phyloP scores from a whole-genome alignment of 2,797 vertebrate species.

The Rhodeus uyekii region DNA sequence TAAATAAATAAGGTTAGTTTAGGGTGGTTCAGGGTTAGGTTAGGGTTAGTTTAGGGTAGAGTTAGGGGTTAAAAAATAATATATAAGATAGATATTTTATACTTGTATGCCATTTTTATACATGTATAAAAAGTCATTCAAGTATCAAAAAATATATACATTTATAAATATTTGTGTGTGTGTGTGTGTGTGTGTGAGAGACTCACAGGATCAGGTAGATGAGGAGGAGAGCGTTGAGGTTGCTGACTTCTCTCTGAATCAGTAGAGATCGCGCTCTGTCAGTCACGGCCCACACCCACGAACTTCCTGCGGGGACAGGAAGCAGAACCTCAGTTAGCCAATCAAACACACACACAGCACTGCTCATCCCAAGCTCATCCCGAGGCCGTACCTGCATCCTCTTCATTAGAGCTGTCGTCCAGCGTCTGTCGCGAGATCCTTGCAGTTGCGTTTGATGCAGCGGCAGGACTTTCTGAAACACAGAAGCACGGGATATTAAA shows the following conservation, averaged over 20 bases:
- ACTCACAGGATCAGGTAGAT: conserved; percentile 87
- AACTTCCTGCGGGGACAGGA: conserved; percentile 61
- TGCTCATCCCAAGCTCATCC: too few species aligned
- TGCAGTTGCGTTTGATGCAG: conserved; percentile 48
- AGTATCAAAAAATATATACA: too few species aligned
- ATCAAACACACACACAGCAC: too few species aligned
- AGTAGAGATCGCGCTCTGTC: conserved; percentile 70
- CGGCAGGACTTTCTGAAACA: conserved; percentile 62
- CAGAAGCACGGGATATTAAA: too few species aligned
- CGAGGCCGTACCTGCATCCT: conserved; percentile 62
- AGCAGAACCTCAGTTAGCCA: background rate
- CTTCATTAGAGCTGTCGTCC: conserved; percentile 69
- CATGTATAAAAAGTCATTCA: too few species aligned
- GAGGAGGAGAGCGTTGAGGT: conserved; percentile 79
- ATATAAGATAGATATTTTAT: too few species aligned
- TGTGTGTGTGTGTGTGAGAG: conserved; percentile 12
- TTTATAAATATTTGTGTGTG: too few species aligned
- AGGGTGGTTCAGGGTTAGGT: too few species aligned
- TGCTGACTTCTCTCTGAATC: conserved; percentile 71
- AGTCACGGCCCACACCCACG: conserved; percentile 65
- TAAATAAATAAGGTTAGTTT: too few species aligned
- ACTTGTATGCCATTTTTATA: too few species aligned
- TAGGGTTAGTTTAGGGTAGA: too few species aligned
- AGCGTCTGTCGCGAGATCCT: conserved; percentile 52
- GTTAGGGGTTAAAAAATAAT: too few species aligned